Evolutionary conservation across 2,113 vertebrate species (phyloP).

Genomic region (Bothrops jararaca): DNA sequence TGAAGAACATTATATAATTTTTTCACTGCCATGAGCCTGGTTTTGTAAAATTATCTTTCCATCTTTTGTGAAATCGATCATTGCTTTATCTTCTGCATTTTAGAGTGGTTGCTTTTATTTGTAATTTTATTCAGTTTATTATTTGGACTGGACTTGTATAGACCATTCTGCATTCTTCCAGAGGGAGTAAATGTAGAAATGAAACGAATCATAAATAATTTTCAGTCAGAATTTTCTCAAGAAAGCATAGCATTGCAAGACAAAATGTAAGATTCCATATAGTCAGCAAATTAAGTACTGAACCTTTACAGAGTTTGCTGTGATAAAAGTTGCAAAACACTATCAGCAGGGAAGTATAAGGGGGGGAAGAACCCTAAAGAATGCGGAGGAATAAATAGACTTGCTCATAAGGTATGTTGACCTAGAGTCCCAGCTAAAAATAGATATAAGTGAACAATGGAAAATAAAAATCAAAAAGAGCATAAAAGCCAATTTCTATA

Average conservation of each 20-base stretch:
- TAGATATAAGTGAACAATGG: background rate
- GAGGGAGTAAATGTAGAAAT: background rate
- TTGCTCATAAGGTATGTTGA: background rate
- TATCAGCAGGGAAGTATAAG: background rate
- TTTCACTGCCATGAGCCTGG: background rate
- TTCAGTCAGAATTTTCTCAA: background rate
- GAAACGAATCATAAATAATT: background rate
- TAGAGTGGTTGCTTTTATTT: background rate
- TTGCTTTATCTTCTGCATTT: background rate
- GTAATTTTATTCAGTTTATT: background rate
- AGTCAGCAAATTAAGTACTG: background rate
- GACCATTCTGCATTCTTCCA: background rate
- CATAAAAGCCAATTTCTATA: background rate
- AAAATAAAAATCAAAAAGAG: conserved; percentile 17
- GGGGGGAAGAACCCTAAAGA: background rate
- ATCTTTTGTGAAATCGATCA: background rate
- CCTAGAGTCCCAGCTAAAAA: conserved; percentile 5
- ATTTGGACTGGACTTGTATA: background rate
- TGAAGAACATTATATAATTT: background rate
- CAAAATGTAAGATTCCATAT: background rate
- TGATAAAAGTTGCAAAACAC: background rate
- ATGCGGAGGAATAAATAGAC: background rate
- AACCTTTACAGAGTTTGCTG: background rate
- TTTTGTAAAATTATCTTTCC: background rate
- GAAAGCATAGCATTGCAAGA: background rate